phyloP scores from a whole-genome alignment of 2,797 vertebrate genomes.

The Ambastaia sidthimunki region DNA sequence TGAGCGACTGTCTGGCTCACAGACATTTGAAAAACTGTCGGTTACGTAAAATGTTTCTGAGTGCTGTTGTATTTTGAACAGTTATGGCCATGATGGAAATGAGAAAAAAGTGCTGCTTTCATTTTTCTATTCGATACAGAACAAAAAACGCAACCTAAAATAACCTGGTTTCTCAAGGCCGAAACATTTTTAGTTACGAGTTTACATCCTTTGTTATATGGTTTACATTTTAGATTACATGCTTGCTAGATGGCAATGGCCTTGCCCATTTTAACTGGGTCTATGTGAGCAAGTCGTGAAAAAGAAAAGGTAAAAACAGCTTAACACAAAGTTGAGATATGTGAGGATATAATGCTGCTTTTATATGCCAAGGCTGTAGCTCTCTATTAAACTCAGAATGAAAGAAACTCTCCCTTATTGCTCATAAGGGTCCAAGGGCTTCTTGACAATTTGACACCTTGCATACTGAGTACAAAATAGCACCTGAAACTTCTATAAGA shows the following conservation, averaged over 20 bases:
- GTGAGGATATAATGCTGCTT: conserved; percentile 3
- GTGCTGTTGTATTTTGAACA: background rate
- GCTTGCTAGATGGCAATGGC: background rate
- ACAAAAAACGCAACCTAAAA: background rate
- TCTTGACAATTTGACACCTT: background rate
- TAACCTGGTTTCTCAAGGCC: background rate
- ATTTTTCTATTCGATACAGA: conserved; percentile 5
- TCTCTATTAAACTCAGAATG: background rate
- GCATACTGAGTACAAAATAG: background rate
- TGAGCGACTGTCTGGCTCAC: conserved; percentile 1
- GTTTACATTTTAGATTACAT: background rate
- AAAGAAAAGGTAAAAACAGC: background rate
- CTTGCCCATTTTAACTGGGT: background rate
- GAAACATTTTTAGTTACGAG: background rate
- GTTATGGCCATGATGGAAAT: background rate
- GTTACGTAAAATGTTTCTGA: background rate
- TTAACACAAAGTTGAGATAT: background rate
- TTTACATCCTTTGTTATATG: background rate
- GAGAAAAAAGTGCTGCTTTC: background rate
- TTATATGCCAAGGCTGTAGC: conserved; percentile 10
- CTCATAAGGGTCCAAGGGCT: background rate
- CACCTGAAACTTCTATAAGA: background rate
- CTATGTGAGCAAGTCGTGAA: background rate
- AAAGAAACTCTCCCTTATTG: background rate
- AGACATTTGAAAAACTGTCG: conserved; percentile 15